Conservation (phyloP, 2,113 vertebrate species). For the Scartelaos histophorus region DNA sequence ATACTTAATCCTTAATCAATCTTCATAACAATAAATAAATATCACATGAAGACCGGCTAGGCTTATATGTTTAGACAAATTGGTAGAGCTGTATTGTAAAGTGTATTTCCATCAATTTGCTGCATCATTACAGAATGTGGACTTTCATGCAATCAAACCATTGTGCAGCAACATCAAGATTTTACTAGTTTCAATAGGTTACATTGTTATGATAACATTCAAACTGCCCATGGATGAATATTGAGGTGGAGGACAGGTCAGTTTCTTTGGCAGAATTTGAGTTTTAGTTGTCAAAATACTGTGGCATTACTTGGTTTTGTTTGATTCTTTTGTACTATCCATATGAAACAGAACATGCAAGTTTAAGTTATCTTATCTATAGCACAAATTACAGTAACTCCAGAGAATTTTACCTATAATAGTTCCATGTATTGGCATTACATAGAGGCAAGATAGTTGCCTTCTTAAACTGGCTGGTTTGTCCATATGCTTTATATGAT, state of each 20-base stretch:
- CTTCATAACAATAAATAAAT: constrained; percentile 16
- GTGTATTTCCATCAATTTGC: constrained; percentile 12
- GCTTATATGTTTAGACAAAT: constrained; percentile 10
- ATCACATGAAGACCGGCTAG: neutral
- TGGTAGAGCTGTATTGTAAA: constrained; percentile 16
- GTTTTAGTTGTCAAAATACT: neutral
- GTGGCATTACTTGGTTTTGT: neutral
- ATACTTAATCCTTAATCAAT: constrained; percentile 35
- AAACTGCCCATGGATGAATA: neutral
- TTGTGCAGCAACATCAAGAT: constrained; percentile 22
- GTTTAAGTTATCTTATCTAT: too few relatives aligned
- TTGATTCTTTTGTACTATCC: neutral
- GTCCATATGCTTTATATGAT: neutral
- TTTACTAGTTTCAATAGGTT: constrained; percentile 22
- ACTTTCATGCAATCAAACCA: constrained; percentile 24
- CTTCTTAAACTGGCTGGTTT: neutral
- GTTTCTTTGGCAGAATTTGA: neutral
- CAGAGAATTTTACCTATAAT: too few relatives aligned
- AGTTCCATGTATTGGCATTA: neutral
- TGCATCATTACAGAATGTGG: constrained; percentile 19
- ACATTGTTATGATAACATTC: neutral
- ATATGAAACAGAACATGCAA: neutral
- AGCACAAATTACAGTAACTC: neutral
- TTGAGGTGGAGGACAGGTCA: neutral
- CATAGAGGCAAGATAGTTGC: neutral